Evolutionary conservation across 2,888 invertebrate species (phyloP), one percentile per base, ranked within the genome.

Genomic region (Spialia ferax): DNA sequence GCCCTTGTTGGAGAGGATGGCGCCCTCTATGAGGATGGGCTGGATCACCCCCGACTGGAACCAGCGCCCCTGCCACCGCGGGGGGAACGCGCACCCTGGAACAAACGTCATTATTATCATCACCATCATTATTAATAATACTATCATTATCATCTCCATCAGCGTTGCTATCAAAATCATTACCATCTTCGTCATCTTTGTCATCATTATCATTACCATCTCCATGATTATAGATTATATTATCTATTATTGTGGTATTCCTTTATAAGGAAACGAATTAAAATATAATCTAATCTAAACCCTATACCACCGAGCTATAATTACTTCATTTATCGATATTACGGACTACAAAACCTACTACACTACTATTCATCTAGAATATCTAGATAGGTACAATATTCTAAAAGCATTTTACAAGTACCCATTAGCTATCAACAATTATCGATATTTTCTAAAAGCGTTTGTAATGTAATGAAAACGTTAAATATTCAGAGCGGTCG

Each of bases 21-120:
- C 96, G 70, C 96, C 96, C 81, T 97, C 97, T 84, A 98, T 97
- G 81, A 96, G 94, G 91, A 98, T 97, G 63, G 97, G 96, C 88
- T 97, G 97, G 83, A 97, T 96, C 79, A 97, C 97, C 70, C 98
- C 98, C 70, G 97, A 97, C 88, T 97, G 97, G 94, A 98, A 98
- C 98, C 98, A 98, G 77, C 96, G 96, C 77, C 98, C 98, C 85
- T 97, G 96, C 98, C 98, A 98, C 77, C 96, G 95, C 75, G 95
- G 94, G 75, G 97, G 97, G 94, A 98, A 97, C 77, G 95, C 95
- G 92, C 98, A 98, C 79, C 96, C 96, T 95, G 96, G 56, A 68
- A 77, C 79, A 81, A 85, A 3, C 38, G n/a, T 38, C 1, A n/a
- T 26, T 5, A 4, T 26, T 5, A 26, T 26, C 26, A 26, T 26